Percentiles rank a stretch among this genome's conserved stretches.
Evolutionary conservation across 2,797 vertebrate species (phyloP).

Genomic region (Petrocephalus sullivani): DNA sequence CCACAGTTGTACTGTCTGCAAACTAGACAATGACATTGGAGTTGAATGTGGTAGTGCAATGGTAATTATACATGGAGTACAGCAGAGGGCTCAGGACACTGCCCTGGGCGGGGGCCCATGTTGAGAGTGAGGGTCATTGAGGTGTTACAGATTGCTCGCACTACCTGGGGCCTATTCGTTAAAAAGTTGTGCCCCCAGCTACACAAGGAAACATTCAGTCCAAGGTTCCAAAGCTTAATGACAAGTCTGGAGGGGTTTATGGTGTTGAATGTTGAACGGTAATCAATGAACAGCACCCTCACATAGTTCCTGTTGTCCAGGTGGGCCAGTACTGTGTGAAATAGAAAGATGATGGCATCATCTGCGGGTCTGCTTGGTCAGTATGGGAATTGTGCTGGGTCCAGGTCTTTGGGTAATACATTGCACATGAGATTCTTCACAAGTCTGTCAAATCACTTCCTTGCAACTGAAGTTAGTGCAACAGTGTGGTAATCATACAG

Average conservation of each 20-base stretch:
- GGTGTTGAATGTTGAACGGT: background rate
- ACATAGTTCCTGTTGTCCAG: background rate
- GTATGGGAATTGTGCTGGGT: background rate
- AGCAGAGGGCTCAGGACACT: background rate
- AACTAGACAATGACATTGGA: background rate
- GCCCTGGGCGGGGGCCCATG: background rate
- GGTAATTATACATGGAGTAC: background rate
- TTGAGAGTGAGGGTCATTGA: background rate
- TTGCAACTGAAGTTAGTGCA: too few relatives aligned
- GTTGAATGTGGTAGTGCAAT: background rate
- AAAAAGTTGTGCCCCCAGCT: background rate
- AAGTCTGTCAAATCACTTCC: too few relatives aligned
- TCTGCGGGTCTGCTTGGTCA: background rate
- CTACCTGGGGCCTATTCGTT: background rate
- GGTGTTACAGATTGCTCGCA: background rate
- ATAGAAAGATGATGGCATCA: background rate
- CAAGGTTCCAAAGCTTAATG: background rate
- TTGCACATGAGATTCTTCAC: too few relatives aligned
- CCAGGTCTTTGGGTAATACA: background rate
- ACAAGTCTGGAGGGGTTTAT: background rate
- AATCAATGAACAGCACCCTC: background rate
- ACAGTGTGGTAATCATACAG: too few relatives aligned
- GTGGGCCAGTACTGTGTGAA: background rate
- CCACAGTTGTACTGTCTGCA: background rate
- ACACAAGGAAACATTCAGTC: background rate